Conservation (phyloP, 2,888 invertebrate genomes). For the Suillia variegata region DNA sequence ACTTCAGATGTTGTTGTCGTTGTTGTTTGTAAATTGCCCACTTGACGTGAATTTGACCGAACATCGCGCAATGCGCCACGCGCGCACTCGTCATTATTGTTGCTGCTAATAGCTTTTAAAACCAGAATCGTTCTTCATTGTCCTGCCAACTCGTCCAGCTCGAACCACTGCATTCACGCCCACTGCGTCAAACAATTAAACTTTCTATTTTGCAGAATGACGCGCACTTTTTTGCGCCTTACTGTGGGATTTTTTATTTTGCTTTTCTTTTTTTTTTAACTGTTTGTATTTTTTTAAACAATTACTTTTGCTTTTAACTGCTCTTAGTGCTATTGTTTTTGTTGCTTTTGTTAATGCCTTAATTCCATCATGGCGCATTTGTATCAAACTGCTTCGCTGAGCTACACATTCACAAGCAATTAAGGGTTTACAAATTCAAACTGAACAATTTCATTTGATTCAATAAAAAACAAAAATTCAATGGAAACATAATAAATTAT, state of each 20-base stretch:
- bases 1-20: too few species aligned
- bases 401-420: neutral
- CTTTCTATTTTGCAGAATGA: constrained; percentile 3
- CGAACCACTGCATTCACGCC: neutral
- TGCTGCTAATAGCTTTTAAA: constrained; percentile 12
- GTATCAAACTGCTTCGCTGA: neutral
- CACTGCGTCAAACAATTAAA: constrained; percentile 11
- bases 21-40: too few species aligned
- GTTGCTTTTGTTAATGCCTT: neutral
- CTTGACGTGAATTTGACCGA: too few species aligned
- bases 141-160: too few species aligned
- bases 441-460: too few species aligned
- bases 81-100: neutral
- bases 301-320: constrained; percentile 9
- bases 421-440: neutral
- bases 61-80: too few species aligned
- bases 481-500: too few species aligned
- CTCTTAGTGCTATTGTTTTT: neutral
- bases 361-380: constrained; percentile 7
- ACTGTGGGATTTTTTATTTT: neutral
- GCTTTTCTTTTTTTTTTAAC: neutral
- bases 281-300: neutral
- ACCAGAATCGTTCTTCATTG: too few species aligned
- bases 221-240: neutral
- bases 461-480: too few species aligned